These are phyloP conservation scores for Phytoseiulus persimilis DNA, from an alignment of 2,888 invertebrate genomes.

Conservation along the genomic window DNA sequence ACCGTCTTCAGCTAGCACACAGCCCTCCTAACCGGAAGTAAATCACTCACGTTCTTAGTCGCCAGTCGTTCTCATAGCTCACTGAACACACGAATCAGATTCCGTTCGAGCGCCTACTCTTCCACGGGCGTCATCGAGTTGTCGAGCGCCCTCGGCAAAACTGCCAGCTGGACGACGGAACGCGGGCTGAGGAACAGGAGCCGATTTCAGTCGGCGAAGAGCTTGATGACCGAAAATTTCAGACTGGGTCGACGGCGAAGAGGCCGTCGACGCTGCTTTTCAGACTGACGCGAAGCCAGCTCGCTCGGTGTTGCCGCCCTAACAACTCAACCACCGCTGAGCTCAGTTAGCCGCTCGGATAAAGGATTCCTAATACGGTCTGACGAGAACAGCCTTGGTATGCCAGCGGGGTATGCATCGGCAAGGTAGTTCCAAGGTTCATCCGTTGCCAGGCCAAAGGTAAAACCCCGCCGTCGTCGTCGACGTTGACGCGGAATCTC, in stretches of 20 bases:
- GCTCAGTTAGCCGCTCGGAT: background rate
- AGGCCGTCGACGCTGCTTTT: background rate
- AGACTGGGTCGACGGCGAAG: background rate
- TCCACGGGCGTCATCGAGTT: background rate
- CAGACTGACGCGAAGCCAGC: background rate
- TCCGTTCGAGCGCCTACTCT: background rate
- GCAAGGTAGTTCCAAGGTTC: background rate
- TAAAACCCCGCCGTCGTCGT: background rate
- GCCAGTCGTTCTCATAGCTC: background rate
- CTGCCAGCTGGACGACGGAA: background rate
- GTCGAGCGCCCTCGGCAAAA: background rate
- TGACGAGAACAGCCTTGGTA: background rate
- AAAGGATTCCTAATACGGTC: background rate
- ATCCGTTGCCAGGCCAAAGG: background rate
- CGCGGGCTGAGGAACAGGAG: background rate
- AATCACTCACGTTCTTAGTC: background rate
- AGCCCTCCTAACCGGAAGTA: background rate
- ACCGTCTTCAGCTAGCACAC: background rate
- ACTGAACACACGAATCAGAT: background rate
- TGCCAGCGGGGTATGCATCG: background rate
- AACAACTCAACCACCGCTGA: background rate
- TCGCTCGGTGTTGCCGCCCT: background rate
- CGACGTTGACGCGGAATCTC: background rate
- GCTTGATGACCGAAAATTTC: background rate
- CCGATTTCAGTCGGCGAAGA: background rate